phyloP scores from a whole-genome alignment of 2,888 invertebrate genomes.

The Escarpia spicata region DNA sequence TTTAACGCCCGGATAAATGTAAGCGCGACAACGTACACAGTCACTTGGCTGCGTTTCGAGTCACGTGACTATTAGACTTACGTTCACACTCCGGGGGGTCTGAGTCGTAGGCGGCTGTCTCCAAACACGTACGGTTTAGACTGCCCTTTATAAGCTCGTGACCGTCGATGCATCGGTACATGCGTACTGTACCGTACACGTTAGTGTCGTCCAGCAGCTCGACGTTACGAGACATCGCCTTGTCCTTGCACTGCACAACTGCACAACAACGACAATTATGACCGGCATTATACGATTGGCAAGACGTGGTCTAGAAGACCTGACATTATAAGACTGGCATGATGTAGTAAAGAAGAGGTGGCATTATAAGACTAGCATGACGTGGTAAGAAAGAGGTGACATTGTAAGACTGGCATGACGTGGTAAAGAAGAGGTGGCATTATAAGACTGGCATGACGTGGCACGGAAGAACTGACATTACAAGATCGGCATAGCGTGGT shows the following conservation, averaged over 20 bases:
- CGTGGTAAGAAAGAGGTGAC: too few relatives aligned
- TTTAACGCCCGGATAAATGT: too few relatives aligned
- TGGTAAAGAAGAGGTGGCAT: neutral
- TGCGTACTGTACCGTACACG: neutral
- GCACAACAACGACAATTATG: neutral
- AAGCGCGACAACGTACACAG: neutral
- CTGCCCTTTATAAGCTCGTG: neutral
- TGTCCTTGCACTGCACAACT: constrained; percentile 2
- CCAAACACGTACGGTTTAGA: neutral
- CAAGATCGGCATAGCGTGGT: neutral
- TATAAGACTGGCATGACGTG: neutral
- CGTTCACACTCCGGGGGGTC: neutral
- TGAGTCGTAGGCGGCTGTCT: neutral
- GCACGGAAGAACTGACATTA: neutral
- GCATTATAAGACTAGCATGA: neutral
- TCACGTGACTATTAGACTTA: neutral
- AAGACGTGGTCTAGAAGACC: neutral
- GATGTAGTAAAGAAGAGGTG: neutral
- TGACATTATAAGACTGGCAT: neutral
- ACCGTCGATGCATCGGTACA: neutral
- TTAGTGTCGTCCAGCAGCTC: neutral
- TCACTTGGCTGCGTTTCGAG: neutral
- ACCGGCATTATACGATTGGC: neutral
- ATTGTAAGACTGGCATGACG: neutral
- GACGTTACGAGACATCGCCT: neutral